A percentile compares a stretch with the other conserved stretches of the same genome.
Conservation (phyloP, 2,113 vertebrate genomes). For the Bos javanicus region DNA sequence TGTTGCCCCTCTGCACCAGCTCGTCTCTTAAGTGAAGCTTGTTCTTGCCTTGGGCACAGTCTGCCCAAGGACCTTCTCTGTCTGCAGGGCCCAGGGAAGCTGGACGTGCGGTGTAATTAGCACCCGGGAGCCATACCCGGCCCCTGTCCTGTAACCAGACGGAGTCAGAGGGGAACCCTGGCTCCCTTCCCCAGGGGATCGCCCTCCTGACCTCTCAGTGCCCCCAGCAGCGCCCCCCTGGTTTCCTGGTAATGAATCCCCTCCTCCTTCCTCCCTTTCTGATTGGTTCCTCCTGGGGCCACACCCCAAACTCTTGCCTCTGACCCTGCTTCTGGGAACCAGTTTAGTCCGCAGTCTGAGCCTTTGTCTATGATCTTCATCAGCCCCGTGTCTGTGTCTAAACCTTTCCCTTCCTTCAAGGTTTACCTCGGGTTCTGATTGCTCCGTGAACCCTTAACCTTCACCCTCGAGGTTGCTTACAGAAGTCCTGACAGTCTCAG, state of each 20-base stretch:
- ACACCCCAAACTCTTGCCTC: not conserved
- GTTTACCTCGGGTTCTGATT: too few species aligned
- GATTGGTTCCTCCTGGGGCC: too few species aligned
- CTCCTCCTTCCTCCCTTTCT: accelerated
- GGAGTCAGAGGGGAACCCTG: accelerated
- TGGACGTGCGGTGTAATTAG: accelerated
- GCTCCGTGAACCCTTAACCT: accelerated
- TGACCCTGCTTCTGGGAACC: not conserved
- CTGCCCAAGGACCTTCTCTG: too few species aligned
- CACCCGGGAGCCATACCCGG: too few species aligned
- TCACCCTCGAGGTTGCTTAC: accelerated
- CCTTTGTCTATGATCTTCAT: accelerated
- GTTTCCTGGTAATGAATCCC: not conserved
- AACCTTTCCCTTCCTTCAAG: too few species aligned
- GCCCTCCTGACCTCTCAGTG: not conserved
- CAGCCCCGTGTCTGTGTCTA: not conserved
- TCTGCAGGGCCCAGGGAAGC: not conserved
- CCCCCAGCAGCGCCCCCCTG: not conserved
- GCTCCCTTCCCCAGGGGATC: not conserved
- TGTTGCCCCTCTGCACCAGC: accelerated
- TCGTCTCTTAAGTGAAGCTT: accelerated
- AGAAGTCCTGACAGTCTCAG: not conserved
- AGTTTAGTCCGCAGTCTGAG: too few species aligned
- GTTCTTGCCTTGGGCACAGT: accelerated
- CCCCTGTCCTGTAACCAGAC: accelerated